phyloP scores from a whole-genome alignment of 1,140 invertebrate species.

The Amyelois transitella region DNA sequence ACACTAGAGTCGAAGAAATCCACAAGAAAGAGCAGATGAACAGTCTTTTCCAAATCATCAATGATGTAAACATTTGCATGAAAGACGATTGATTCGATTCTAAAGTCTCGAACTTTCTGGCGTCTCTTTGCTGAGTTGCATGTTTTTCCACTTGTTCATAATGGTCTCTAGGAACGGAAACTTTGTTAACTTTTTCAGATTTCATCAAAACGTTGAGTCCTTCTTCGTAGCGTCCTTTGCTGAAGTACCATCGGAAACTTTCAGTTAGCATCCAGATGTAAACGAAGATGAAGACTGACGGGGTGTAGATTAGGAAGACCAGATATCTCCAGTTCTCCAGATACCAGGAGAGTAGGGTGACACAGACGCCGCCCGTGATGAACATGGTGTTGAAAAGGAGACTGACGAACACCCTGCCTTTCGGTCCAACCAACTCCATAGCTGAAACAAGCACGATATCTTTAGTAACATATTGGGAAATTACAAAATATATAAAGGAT shows the following conservation, averaged over 20 bases:
- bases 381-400: conserved; percentile 82
- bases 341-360: conserved; percentile 81
- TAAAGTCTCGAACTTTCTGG: conserved; percentile 44
- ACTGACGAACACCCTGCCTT: conserved; percentile 82
- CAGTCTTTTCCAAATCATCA: conserved; percentile 78
- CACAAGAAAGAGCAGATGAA: conserved; percentile 81
- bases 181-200: conserved; percentile 81
- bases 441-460: conserved; percentile 36
- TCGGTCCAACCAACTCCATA: conserved; percentile 83
- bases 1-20: conserved; percentile 83
- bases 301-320: conserved; percentile 80
- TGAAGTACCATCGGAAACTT: conserved; percentile 84
- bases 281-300: conserved; percentile 78
- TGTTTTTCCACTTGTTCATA: conserved; percentile 62
- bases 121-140: conserved; percentile 55
- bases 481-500: too few relatives aligned
- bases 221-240: conserved; percentile 81
- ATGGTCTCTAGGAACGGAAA: conserved; percentile 74
- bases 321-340: conserved; percentile 82
- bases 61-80: conserved; percentile 74
- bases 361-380: conserved; percentile 80
- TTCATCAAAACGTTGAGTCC: conserved; percentile 76
- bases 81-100: conserved; percentile 66
- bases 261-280: conserved; percentile 78
- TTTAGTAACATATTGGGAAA: too few relatives aligned